Evolutionary conservation across 1,140 invertebrate species (phyloP).

Genomic region (Ditylenchus dipsaci): DNA sequence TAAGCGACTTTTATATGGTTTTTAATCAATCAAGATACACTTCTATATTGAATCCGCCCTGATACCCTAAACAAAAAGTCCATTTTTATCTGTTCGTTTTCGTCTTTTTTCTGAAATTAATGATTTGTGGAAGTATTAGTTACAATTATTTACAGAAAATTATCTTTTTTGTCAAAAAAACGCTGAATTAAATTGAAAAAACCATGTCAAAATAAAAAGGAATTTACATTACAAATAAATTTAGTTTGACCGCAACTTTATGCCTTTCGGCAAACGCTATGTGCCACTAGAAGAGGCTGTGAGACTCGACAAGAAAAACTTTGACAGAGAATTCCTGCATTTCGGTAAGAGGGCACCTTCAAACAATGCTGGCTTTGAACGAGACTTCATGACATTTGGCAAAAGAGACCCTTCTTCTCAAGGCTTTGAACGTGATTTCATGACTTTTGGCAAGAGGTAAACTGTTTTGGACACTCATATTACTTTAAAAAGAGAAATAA

Average conservation of each 20-base stretch:
- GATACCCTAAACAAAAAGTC: neutral
- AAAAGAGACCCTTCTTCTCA: constrained; percentile 9
- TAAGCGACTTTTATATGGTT: neutral
- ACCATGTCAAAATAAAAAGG: no score
- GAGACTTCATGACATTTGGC: constrained; percentile 24
- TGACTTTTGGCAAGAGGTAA: constrained; percentile 21
- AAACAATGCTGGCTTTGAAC: constrained; percentile 4
- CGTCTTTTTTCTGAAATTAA: neutral
- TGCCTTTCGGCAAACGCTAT: constrained; percentile 15
- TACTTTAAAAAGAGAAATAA: neutral
- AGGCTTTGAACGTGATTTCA: constrained; percentile 16
- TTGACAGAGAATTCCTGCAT: neutral
- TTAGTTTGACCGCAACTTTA: neutral
- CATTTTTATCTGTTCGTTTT: neutral
- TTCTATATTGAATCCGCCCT: no score
- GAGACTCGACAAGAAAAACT: neutral
- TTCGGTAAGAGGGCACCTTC: neutral
- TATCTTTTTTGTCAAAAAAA: neutral
- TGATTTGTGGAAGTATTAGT: neutral
- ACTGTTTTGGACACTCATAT: no score
- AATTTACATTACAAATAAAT: neutral
- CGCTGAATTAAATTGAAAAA: neutral
- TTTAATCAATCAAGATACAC: no score
- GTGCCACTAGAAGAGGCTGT: neutral
- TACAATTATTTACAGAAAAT: neutral